phyloP scores from a whole-genome alignment of 2,113 vertebrate genomes.

The Heloderma charlesbogerti region DNA sequence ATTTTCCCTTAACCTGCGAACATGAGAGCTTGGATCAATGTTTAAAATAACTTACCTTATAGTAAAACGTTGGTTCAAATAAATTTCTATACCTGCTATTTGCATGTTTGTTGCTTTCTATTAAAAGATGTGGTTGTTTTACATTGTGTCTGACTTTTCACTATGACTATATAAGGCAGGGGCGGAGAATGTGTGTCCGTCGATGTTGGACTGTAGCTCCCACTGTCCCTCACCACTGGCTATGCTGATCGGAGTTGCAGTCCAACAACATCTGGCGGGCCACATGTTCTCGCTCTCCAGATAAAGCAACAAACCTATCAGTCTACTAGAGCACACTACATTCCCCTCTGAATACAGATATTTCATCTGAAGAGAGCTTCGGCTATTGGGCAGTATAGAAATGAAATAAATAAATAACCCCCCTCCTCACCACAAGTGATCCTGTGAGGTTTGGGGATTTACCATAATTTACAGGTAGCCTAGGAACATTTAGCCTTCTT shows the following conservation, averaged over 20 bases:
- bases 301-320: not conserved
- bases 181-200: no score
- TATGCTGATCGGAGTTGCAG: no score
- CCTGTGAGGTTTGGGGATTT: not conserved
- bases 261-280: no score
- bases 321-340: not conserved
- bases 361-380: no score
- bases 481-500: not conserved
- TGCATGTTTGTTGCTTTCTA: conserved; percentile 90
- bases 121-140: conserved; percentile 86
- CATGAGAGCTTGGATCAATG: conserved; percentile 84
- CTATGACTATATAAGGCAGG: not conserved
- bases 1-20: conserved; percentile 85
- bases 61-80: conserved; percentile 85
- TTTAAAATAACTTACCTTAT: conserved; percentile 86
- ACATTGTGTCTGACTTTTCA: conserved; percentile 57
- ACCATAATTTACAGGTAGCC: not conserved
- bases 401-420: no score
- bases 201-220: no score
- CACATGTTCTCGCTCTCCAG: no score
- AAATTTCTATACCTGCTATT: conserved; percentile 89
- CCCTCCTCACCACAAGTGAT: not conserved
- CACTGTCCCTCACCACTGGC: no score
- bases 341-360: not conserved
- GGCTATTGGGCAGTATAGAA: no score